Percentiles rank a stretch among this genome's conserved stretches.
phyloP scores from a whole-genome alignment of 2,113 vertebrate species.

The Acinonyx jubatus region DNA sequence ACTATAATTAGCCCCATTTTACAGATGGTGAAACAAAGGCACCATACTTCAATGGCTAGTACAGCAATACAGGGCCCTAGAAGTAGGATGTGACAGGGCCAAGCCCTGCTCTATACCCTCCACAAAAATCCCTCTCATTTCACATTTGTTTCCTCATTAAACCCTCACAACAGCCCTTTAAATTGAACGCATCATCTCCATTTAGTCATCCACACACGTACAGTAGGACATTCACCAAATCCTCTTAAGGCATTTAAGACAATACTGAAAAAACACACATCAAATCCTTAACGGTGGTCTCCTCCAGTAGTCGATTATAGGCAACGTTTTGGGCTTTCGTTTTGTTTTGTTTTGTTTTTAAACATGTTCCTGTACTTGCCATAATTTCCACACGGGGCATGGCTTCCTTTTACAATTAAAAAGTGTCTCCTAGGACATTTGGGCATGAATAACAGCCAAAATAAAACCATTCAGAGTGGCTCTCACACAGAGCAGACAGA shows the following conservation, averaged over 20 bases:
- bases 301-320: not conserved
- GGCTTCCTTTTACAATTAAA: not conserved
- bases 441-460: not conserved
- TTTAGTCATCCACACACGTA: not conserved
- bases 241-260: not conserved
- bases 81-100: not conserved
- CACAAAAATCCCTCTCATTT: not conserved
- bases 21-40: not conserved
- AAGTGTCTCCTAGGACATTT: not conserved
- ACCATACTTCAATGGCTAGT: not conserved
- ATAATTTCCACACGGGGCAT: not conserved
- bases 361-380: not conserved
- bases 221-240: not conserved
- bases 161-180: not conserved
- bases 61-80: not conserved
- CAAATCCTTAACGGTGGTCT: not conserved
- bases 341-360: not conserved
- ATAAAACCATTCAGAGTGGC: not conserved
- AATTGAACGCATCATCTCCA: not conserved
- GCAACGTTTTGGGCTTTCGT: rapidly evolving
- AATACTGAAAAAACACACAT: not conserved
- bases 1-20: not conserved
- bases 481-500: not conserved
- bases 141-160: not conserved
- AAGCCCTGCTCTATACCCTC: not conserved